Evolutionary conservation across 2,888 invertebrate species (phyloP).

Genomic region (Hyppa rectilinea): DNA sequence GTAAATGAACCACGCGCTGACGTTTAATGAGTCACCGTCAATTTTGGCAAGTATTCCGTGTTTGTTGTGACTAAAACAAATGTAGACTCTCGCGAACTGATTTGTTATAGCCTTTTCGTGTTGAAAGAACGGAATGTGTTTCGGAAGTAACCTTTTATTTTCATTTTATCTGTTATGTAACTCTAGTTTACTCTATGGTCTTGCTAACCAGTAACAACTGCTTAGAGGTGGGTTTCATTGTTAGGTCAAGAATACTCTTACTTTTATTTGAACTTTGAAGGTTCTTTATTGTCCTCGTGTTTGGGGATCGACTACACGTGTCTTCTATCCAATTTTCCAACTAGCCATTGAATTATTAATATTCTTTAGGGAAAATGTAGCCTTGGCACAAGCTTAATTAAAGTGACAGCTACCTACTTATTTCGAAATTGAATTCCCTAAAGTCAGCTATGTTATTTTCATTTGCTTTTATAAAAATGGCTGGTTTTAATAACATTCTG

Average conservation of each 20-base stretch:
- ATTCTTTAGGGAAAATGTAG: constrained; percentile 23
- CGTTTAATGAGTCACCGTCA: constrained; percentile 54
- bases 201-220: constrained; percentile 6
- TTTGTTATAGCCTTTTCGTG: constrained; percentile 38
- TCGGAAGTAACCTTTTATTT: neutral
- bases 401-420: neutral
- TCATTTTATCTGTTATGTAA: constrained; percentile 20
- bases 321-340: neutral
- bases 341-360: neutral
- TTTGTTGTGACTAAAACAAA: constrained; percentile 47
- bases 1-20: constrained; percentile 48
- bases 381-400: constrained; percentile 1
- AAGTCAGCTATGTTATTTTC: neutral
- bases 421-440: constrained; percentile 21
- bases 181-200: neutral
- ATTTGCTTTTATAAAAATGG: neutral
- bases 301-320: neutral
- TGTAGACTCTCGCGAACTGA: constrained; percentile 25
- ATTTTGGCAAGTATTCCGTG: constrained; percentile 42
- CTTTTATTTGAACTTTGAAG: constrained; percentile 12
- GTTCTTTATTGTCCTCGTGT: neutral
- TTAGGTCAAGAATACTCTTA: constrained; percentile 10
- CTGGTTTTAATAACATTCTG: neutral
- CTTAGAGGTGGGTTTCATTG: constrained; percentile 8
- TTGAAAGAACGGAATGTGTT: constrained; percentile 18